Percentiles rank a stretch among this genome's conserved stretches.
phyloP scores from a whole-genome alignment of 2,888 invertebrate genomes.

The Yponomeuta plumbellus region DNA sequence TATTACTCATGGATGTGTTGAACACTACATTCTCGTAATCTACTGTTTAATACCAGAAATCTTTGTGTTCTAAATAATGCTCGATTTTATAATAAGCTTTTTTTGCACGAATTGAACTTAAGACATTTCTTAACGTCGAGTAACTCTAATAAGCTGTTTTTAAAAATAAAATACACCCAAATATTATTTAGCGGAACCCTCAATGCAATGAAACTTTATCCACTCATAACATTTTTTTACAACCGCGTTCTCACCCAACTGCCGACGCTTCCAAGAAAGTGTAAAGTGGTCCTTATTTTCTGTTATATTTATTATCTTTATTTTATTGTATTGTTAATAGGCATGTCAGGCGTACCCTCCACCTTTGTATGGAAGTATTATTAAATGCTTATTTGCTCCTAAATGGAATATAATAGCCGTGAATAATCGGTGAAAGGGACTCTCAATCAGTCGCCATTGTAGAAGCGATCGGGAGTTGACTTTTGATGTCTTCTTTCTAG shows the following conservation, averaged over 20 bases:
- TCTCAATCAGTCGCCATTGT: conserved; percentile 67
- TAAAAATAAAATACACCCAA: too few species aligned
- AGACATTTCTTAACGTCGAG: too few species aligned
- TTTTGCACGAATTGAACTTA: too few species aligned
- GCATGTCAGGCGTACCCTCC: conserved; percentile 60
- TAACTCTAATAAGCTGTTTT: too few species aligned
- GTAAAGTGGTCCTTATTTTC: conserved; percentile 71
- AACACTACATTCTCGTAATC: too few species aligned
- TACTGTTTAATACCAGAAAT: too few species aligned
- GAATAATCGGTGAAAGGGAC: conserved; percentile 65
- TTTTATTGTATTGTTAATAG: conserved; percentile 76
- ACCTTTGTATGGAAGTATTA: conserved; percentile 56
- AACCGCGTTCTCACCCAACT: conserved; percentile 43
- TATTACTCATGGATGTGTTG: too few species aligned
- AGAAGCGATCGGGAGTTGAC: conserved; percentile 43
- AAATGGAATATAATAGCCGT: conserved; percentile 75
- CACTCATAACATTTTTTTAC: conserved; percentile 33
- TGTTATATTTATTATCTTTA: conserved; percentile 66
- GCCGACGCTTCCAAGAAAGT: conserved; percentile 70
- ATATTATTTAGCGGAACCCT: not conserved
- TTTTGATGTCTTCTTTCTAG: conserved; percentile 62
- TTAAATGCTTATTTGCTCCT: conserved; percentile 76
- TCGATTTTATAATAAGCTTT: too few species aligned
- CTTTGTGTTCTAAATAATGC: too few species aligned
- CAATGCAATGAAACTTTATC: not conserved